Evolutionary conservation across 1,140 invertebrate genomes (phyloP).

Genomic region (Scaptodrosophila lebanonensis): DNA sequence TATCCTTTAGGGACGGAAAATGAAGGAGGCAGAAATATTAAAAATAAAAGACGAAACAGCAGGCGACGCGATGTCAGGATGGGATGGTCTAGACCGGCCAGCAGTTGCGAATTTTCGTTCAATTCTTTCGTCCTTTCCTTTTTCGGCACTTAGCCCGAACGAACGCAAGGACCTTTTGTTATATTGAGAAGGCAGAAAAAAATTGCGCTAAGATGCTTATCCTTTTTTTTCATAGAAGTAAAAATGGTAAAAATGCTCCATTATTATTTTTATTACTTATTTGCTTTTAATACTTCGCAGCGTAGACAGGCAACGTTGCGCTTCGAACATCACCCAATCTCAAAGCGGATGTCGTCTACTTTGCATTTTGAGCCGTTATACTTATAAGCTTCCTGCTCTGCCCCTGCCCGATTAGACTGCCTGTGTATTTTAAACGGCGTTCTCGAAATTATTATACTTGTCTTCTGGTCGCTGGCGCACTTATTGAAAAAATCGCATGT

Average conservation of each 20-base stretch:
- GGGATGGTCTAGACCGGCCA: constrained; percentile 37
- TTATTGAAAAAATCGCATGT: constrained; percentile 73
- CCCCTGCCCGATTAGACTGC: too few relatives aligned
- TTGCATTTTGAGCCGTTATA: constrained; percentile 75
- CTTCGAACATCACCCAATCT: constrained; percentile 71
- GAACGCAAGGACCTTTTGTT: constrained; percentile 76
- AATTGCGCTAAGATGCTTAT: constrained; percentile 76
- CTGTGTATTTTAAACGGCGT: constrained; percentile 70
- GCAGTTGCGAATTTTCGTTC: constrained; percentile 40
- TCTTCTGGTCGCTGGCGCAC: constrained; percentile 45
- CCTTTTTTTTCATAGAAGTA: constrained; percentile 65
- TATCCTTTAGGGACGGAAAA: constrained; percentile 56
- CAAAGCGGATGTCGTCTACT: constrained; percentile 75
- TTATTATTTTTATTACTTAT: constrained; percentile 78
- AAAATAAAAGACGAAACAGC: constrained; percentile 71
- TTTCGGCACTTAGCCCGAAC: constrained; percentile 67
- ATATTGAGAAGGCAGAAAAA: constrained; percentile 73
- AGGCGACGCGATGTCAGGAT: too few relatives aligned
- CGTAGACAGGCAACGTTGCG: constrained; percentile 26
- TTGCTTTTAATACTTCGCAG: constrained; percentile 77
- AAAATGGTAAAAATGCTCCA: constrained; percentile 76
- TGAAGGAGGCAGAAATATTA: constrained; percentile 24
- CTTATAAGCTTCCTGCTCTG: constrained; percentile 69
- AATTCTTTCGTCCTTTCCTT: neutral
- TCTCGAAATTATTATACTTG: constrained; percentile 59